phyloP scores from a whole-genome alignment of 2,113 vertebrate species.

The Plectropomus leopardus region DNA sequence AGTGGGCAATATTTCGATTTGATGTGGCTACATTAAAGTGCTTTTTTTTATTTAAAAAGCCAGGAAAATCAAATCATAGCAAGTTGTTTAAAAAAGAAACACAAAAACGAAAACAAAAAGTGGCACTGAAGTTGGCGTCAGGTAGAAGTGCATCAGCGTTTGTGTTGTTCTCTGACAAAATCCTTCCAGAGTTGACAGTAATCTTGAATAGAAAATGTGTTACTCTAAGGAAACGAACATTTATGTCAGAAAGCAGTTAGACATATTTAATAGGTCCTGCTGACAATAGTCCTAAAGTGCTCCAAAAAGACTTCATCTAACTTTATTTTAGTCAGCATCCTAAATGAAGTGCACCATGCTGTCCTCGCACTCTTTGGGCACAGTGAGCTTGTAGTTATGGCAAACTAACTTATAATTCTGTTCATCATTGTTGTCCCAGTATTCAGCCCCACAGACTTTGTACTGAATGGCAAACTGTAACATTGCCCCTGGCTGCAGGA shows the following conservation, averaged over 20 bases:
- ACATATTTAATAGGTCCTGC: neutral
- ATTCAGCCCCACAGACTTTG: conserved; percentile 87
- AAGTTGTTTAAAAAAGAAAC: conserved; percentile 31
- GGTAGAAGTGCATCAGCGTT: conserved; percentile 30
- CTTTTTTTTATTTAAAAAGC: neutral
- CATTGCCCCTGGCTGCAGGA: conserved; percentile 88
- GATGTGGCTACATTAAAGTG: conserved; percentile 13
- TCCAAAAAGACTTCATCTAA: neutral
- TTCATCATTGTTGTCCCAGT: conserved; percentile 96
- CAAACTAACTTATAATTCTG: conserved; percentile 92
- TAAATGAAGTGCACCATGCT: conserved; percentile 98
- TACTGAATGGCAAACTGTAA: conserved; percentile 94
- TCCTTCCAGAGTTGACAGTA: neutral
- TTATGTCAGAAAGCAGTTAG: conserved; percentile 16
- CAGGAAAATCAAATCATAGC: conserved; percentile 9
- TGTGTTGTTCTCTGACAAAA: neutral
- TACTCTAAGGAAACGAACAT: neutral
- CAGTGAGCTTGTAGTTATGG: conserved; percentile 89
- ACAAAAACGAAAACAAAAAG: neutral
- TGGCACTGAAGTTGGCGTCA: conserved; percentile 20
- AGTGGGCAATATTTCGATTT: neutral
- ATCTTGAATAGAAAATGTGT: neutral
- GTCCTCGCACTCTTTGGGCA: conserved; percentile 93
- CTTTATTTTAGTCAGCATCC: conserved; percentile 19
- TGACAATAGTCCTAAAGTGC: conserved; percentile 49